Evolutionary conservation across 2,113 vertebrate genomes (phyloP), one percentile per base, ranked within the genome.

Genomic region (Lophius piscatorius): DNA sequence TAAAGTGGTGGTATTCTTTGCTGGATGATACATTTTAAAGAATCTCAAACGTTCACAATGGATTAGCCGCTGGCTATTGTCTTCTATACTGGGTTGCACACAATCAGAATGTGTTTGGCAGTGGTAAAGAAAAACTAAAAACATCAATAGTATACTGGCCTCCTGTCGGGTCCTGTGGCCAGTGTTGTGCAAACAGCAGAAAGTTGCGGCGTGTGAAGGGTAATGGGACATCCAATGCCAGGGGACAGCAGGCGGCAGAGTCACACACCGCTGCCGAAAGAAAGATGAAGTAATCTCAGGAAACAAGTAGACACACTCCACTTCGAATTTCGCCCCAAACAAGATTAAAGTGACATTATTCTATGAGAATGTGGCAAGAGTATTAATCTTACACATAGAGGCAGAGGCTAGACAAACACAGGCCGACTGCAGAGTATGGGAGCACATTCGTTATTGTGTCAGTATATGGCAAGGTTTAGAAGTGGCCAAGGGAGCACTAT

Each of bases 311-410:
- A 92, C 90, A 91, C 91, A 91, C 89, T 91, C 89, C 87, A 90
- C 90, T 91, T 90, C 82, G 70, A 89, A 88, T 90, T 88, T 90
- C 35, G 90, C 90, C 91, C 88, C 85, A 91, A 92, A 92, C 90
- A 88, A 91, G 90, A 91, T 92, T 92, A 90, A 92, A 92, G 90
- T 88, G 88, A 91, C 88, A 90, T 90, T 92, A 89, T 91, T 92
- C 89, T 91, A 90, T 88, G 90, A 82, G 86, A 89, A 82, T 78
- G 84, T 90, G 89, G 88, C 88, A 90, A 87, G 74, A 81, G 87
- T 91, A 91, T 91, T 90, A 88, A 91, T 91, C 88, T 92, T 87
- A 79, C 76, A 86, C 88, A 83, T 84, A 65, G 86, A 88, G 78
- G 82, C 79, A 59, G 83, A 66, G 80, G 87, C 78, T 76, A 85